Percentiles rank a stretch among this genome's conserved stretches.
Evolutionary conservation across 1,140 invertebrate genomes (phyloP).

Genomic region (Condylostylus longicornis): DNA sequence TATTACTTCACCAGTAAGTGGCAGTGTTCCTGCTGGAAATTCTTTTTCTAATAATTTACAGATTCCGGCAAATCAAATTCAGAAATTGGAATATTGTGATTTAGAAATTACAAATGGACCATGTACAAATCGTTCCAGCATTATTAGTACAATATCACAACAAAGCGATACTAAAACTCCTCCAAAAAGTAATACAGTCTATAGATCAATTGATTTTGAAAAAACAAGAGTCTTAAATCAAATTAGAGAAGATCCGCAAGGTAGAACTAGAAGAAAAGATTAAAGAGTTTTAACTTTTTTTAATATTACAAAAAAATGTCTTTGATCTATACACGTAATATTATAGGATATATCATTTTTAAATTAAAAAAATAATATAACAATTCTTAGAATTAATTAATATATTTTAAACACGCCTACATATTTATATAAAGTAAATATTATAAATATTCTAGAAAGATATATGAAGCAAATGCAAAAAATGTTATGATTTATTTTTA

Average conservation of each 20-base stretch:
- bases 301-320: too few relatives aligned
- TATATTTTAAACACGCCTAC: too few relatives aligned
- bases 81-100: conserved; percentile 50
- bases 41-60: conserved; percentile 4
- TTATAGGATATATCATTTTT: too few relatives aligned
- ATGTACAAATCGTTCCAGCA: conserved; percentile 19
- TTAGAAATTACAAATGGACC: conserved; percentile 41
- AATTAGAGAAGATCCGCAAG: conserved; percentile 64
- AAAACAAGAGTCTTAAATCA: conserved; percentile 83
- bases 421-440: too few relatives aligned
- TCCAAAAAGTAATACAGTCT: conserved; percentile 43
- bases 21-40: conserved; percentile 8
- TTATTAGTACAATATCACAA: conserved; percentile 20
- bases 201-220: conserved; percentile 80
- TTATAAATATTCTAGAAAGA: too few relatives aligned
- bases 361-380: too few relatives aligned
- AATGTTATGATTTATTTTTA: too few relatives aligned
- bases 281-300: too few relatives aligned
- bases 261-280: too few relatives aligned
- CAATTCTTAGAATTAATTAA: too few relatives aligned
- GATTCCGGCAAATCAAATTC: conserved; percentile 13
- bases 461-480: too few relatives aligned
- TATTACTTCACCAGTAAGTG: not conserved
- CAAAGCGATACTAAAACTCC: conserved; percentile 11
- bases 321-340: too few relatives aligned